Evolutionary conservation across 1,140 invertebrate genomes (phyloP), one percentile per base, ranked within the genome.

Genomic region (Gryon sp.): DNA sequence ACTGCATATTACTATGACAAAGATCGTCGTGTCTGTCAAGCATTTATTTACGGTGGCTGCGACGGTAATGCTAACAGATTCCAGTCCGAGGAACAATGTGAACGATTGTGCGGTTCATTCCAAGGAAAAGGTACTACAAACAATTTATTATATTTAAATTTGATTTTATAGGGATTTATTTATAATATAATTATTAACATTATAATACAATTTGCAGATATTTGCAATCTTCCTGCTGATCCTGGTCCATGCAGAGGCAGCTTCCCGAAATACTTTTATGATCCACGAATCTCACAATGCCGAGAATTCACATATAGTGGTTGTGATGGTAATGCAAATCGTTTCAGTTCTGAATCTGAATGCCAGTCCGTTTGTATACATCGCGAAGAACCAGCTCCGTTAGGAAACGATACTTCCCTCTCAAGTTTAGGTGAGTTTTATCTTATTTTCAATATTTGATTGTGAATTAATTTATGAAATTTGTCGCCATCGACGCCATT

Each of bases 1-100:
- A 90, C 90, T 0, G 90, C 91, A 14, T 97, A 93, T 91, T 96
- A 94, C 89, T 98, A 93, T 84, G 93, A 97, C 82, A 77, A 84
- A 0, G 82, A 85, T 0, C 85, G 83, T 0, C 87, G 89, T 28
- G 85, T 80, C 5, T 97, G 95, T 81, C 89, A 91, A 20, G 90
- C 92, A 12, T 97, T 97, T 83, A 88, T 91, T 3, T 97, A 95
- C 82, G 92, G 93, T 5, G 95, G 95, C 5, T 97, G 96, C 83
- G 92, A 92, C 40, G 95, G 95, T 36, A 97, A 96, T 82, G 92
- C 92, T 11, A 97, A 97, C 82, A 90, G 94, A 82, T 97, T 95
- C 87, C 83, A 92, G 18, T 89, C 92, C 0, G 92, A 93, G 80
- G 95, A 97, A 83, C 93, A 95, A 50, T 97, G 96, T 82, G 92